Conservation (phyloP, 2,888 invertebrate genomes). For the Eurytoma californica region DNA sequence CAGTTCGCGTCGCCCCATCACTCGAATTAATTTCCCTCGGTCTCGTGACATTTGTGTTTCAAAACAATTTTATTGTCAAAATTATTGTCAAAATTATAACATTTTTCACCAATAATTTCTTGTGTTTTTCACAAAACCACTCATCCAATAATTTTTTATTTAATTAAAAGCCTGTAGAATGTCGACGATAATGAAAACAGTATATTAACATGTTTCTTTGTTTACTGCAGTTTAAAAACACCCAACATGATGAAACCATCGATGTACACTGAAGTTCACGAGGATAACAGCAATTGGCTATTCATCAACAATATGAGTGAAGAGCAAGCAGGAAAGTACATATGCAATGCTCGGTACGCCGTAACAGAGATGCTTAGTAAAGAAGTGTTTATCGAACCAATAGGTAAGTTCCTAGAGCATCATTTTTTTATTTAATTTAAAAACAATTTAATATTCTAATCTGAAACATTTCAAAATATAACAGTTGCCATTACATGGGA, state of each 20-base stretch:
- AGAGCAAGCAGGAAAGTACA: slow-evolving; percentile 88
- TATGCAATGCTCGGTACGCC: slow-evolving; percentile 88
- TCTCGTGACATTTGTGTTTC: slow-evolving; percentile 37
- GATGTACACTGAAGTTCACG: slow-evolving; percentile 82
- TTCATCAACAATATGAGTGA: slow-evolving; percentile 85
- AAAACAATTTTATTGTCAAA: slow-evolving; percentile 19
- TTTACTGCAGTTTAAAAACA: no score
- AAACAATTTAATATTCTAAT: no score
- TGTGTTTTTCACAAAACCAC: slow-evolving; percentile 42
- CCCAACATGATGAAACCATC: slow-evolving; percentile 71
- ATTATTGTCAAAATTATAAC: slow-evolving; percentile 9
- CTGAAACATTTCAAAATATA: not conserved
- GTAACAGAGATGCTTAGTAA: slow-evolving; percentile 81
- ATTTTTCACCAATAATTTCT: slow-evolving; percentile 1
- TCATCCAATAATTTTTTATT: no score
- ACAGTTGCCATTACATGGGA: slow-evolving; percentile 91
- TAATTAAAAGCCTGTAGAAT: no score
- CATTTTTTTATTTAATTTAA: no score
- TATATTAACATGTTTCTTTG: no score
- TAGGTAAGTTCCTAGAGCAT: slow-evolving; percentile 76
- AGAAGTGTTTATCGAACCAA: slow-evolving; percentile 84
- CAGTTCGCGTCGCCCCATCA: slow-evolving; percentile 22
- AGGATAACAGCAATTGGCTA: slow-evolving; percentile 82
- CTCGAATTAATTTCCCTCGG: slow-evolving; percentile 43
- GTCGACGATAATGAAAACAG: no score